Conservation (phyloP, 2,888 invertebrate genomes). For the Epirrhoe tristata region DNA sequence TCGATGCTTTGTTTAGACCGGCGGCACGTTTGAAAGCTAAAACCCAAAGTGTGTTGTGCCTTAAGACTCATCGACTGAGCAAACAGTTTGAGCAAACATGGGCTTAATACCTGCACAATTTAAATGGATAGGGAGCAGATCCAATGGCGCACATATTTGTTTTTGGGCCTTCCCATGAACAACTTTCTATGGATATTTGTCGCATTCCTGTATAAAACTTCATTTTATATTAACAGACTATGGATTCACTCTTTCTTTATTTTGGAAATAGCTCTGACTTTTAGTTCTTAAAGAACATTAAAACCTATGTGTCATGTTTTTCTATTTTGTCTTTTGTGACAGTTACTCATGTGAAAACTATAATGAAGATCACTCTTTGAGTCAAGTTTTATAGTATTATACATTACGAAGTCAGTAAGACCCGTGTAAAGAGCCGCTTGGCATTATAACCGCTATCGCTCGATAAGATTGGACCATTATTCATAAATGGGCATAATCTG, state of each 20-base stretch:
- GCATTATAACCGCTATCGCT: constrained; percentile 38
- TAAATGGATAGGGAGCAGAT: constrained; percentile 81
- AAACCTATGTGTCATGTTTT: background rate
- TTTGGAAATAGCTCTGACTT: background rate
- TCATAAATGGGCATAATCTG: constrained; percentile 54
- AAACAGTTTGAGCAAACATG: constrained; percentile 76
- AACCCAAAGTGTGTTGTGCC: constrained; percentile 83
- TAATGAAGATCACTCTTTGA: constrained; percentile 1
- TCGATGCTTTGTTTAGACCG: constrained; percentile 73
- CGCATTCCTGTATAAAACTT: constrained; percentile 43
- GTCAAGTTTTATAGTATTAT: constrained; percentile 22
- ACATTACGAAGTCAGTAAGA: constrained; percentile 28
- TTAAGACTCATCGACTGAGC: constrained; percentile 78
- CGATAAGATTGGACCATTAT: constrained; percentile 49
- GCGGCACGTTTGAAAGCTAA: constrained; percentile 84
- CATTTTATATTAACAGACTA: background rate
- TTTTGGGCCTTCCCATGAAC: constrained; percentile 65
- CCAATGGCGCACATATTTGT: constrained; percentile 62
- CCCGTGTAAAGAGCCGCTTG: constrained; percentile 36
- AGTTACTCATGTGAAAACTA: background rate
- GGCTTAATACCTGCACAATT: constrained; percentile 79
- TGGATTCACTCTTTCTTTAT: background rate
- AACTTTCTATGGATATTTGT: constrained; percentile 55
- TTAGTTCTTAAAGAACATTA: background rate
- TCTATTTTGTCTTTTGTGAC: background rate